Base-by-base conservation (phyloP, 2,113 vertebrate genomes). In the Tragelaphus strepsiceros region DNA sequence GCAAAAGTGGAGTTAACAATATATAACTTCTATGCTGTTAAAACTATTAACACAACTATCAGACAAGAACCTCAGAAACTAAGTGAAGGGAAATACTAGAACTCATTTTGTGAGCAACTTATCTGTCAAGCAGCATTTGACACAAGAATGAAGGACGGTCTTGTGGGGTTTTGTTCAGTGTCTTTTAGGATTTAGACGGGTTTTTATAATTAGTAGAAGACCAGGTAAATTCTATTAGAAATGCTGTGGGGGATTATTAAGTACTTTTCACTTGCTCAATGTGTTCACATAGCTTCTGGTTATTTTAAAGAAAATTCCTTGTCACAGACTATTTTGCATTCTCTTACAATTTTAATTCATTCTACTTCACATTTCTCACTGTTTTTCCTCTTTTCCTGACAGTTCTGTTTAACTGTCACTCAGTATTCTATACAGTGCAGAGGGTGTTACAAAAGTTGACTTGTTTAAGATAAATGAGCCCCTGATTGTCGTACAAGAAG, bases 401-500 rank as follows among this genome's bases (percentile, higher is more conserved):
- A 98, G 98, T 97, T 94, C 98, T 0, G 12, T 98, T 4, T 0
- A 97, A 96, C 67, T 0, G 98, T 97, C 98, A 98, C 98, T 99
- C 98, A 97, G 98, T 96, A 97, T 97, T 97, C 95, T 98, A 96
- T 98, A 98, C 98, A 98, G 98, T 97, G 97, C 97, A 97, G 98
- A 98, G 97, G 97, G 96, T 98, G 91, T 98, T 98, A 98, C 98
- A 98, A 98, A 98, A 98, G 98, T 98, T 98, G 98, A 98, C 98
- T 98, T 98, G 98, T 97, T 96, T 96, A 98, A 98, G 98, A 99
- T 99, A 98, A 99, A 99, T 2, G 98, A 99, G 98, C 2, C 24
- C 88, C 98, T 97, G 97, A 98, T 98, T 98, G 95, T 96, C 93
- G 97, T 96, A 98, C 87, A 98, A 97, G 98, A 98, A 99, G 98